These are phyloP conservation scores for Penaeus indicus DNA, from an alignment of 1,140 invertebrate genomes.

Conservation along the genomic window DNA sequence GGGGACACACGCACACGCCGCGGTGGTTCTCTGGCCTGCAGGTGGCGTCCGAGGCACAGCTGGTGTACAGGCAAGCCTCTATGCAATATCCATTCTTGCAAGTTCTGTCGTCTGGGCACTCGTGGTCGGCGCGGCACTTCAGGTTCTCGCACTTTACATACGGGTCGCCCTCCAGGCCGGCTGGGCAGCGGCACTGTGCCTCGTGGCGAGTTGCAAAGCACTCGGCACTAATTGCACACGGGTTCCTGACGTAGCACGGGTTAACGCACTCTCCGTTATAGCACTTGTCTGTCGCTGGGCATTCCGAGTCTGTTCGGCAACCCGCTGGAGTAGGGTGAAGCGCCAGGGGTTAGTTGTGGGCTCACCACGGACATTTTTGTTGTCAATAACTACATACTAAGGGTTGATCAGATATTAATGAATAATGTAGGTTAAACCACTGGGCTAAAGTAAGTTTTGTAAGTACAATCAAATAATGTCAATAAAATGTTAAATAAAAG, in stretches of 20 bases:
- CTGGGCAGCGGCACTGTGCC: slow-evolving; percentile 84
- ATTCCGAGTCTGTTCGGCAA: slow-evolving; percentile 66
- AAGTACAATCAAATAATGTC: too few relatives aligned
- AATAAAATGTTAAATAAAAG: too few relatives aligned
- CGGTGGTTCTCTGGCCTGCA: slow-evolving; percentile 67
- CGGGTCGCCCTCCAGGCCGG: slow-evolving; percentile 79
- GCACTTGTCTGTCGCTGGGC: slow-evolving; percentile 65
- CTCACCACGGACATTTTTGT: too few relatives aligned
- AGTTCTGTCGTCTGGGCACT: slow-evolving; percentile 69
- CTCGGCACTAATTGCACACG: slow-evolving; percentile 82
- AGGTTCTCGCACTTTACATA: slow-evolving; percentile 65
- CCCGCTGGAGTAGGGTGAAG: slow-evolving; percentile 72
- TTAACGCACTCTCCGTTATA: slow-evolving; percentile 61
- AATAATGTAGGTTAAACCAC: too few relatives aligned
- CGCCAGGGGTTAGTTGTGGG: not conserved
- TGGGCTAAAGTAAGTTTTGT: too few relatives aligned
- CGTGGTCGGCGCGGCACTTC: slow-evolving; percentile 69
- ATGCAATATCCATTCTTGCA: slow-evolving; percentile 68
- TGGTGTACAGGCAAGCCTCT: slow-evolving; percentile 71
- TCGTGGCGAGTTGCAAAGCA: slow-evolving; percentile 83
- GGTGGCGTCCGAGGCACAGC: slow-evolving; percentile 68
- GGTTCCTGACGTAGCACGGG: slow-evolving; percentile 71
- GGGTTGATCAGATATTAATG: too few relatives aligned
- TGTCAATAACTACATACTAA: too few relatives aligned
- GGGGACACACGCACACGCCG: slow-evolving; percentile 68